Conservation (phyloP, 2,113 vertebrate genomes). For the Lepisosteus osseus region DNA sequence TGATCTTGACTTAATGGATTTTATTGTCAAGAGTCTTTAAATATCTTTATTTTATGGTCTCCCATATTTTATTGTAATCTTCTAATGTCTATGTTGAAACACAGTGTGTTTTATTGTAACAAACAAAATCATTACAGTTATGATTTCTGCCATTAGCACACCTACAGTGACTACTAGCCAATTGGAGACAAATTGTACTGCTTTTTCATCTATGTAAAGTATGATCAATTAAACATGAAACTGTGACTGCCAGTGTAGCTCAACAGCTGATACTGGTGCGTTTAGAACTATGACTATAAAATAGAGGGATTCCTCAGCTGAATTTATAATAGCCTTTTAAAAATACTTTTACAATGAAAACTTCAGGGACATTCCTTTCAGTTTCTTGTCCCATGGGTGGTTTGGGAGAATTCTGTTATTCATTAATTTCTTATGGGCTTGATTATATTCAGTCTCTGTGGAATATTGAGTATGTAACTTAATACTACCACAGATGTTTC, state of each 20-base stretch:
- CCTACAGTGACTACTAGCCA: too few relatives aligned
- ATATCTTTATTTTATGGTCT: too few relatives aligned
- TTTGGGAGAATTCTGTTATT: slow-evolving; percentile 45
- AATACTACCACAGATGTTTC: slow-evolving; percentile 72
- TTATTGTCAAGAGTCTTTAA: too few relatives aligned
- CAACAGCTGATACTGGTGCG: slow-evolving; percentile 16
- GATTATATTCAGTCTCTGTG: slow-evolving; percentile 44
- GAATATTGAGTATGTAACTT: slow-evolving; percentile 51
- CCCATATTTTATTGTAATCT: too few relatives aligned
- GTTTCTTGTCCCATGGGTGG: slow-evolving; percentile 17
- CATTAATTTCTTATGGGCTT: slow-evolving; percentile 57
- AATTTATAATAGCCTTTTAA: slow-evolving; percentile 36
- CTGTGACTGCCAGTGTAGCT: slow-evolving; percentile 38
- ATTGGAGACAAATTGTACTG: too few relatives aligned
- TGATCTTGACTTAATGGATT: too few relatives aligned
- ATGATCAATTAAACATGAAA: slow-evolving; percentile 59
- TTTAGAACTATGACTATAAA: slow-evolving; percentile 20
- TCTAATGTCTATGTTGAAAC: too few relatives aligned
- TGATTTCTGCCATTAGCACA: too few relatives aligned
- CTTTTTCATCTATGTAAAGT: too few relatives aligned
- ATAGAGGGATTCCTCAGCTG: slow-evolving; percentile 33
- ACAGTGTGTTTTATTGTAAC: too few relatives aligned
- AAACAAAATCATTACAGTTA: too few relatives aligned
- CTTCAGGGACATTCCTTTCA: slow-evolving; percentile 45
- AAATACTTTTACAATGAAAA: slow-evolving; percentile 36